phyloP scores from a whole-genome alignment of 2,797 vertebrate genomes.

The Peromyscus nudipes region DNA sequence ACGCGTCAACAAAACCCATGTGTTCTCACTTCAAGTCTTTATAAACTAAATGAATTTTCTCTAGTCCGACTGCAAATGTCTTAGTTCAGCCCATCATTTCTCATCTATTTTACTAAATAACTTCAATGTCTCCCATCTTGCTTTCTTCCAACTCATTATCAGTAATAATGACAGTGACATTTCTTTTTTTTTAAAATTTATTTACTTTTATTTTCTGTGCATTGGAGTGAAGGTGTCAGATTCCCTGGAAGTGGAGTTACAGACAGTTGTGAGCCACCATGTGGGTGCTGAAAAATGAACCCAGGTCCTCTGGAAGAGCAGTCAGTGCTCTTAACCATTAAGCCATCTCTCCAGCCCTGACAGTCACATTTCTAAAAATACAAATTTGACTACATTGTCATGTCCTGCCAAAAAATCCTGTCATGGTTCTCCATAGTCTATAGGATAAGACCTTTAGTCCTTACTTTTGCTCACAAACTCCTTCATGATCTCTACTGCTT shows the following conservation, averaged over 20 bases:
- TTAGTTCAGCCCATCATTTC: neutral
- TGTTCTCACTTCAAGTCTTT: constrained; percentile 23
- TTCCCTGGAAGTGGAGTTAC: too few species aligned
- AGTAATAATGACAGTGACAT: neutral
- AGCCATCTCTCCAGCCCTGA: too few species aligned
- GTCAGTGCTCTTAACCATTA: too few species aligned
- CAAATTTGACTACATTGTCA: constrained; percentile 14
- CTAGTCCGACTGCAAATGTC: neutral
- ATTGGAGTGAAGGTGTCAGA: too few species aligned
- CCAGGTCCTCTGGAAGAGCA: too few species aligned
- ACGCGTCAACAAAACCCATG: neutral
- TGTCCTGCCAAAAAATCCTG: constrained; percentile 35
- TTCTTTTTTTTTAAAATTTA: too few species aligned
- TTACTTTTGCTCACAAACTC: constrained; percentile 60
- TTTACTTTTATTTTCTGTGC: too few species aligned
- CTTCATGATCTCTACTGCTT: constrained; percentile 56
- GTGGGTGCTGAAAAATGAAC: too few species aligned
- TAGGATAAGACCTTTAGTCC: constrained; percentile 44
- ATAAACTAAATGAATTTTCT: constrained; percentile 37
- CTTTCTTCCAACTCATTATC: neutral
- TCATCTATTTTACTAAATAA: constrained; percentile 26
- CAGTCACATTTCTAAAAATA: constrained; percentile 41
- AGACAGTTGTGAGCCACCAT: too few species aligned
- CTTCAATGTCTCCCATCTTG: neutral
- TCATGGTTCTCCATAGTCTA: constrained; percentile 7